Conservation (phyloP, 2,888 invertebrate genomes). For the Amaurobius ferox region DNA sequence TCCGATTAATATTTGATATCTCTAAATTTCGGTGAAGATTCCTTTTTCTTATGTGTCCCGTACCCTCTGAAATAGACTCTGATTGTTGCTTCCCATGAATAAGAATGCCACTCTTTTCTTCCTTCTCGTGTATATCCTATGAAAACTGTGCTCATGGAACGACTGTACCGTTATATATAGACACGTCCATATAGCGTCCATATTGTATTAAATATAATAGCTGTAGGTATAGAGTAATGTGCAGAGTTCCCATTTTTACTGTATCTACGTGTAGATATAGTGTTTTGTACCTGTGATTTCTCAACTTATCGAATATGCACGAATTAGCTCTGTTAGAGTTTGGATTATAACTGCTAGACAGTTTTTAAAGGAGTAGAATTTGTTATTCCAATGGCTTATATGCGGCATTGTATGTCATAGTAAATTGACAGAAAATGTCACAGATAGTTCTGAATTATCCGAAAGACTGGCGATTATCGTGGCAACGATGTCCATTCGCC, state of each 20-base stretch:
- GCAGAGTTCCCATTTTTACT: constrained; percentile 40
- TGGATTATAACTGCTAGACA: no score
- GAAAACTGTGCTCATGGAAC: constrained; percentile 28
- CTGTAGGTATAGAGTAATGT: not conserved
- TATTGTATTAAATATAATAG: constrained; percentile 20
- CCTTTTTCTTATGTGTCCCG: not conserved
- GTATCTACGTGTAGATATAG: constrained; percentile 37
- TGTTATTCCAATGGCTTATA: no score
- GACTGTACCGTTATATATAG: constrained; percentile 28
- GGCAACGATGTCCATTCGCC: no score
- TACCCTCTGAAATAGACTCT: not conserved
- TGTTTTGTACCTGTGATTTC: constrained; percentile 55
- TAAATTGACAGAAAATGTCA: no score
- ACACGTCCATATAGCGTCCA: constrained; percentile 66
- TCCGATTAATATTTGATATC: no score
- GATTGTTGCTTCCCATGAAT: not conserved
- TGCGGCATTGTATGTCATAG: no score
- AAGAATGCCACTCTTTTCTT: not conserved
- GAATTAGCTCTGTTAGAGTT: constrained; percentile 15
- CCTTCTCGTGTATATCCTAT: not conserved
- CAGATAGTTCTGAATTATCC: no score
- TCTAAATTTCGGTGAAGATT: no score
- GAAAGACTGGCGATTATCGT: no score
- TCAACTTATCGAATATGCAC: constrained; percentile 30
- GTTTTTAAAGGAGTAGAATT: no score